Base-by-base conservation (phyloP, 2,113 vertebrate genomes). In the Elgaria multicarinata region DNA sequence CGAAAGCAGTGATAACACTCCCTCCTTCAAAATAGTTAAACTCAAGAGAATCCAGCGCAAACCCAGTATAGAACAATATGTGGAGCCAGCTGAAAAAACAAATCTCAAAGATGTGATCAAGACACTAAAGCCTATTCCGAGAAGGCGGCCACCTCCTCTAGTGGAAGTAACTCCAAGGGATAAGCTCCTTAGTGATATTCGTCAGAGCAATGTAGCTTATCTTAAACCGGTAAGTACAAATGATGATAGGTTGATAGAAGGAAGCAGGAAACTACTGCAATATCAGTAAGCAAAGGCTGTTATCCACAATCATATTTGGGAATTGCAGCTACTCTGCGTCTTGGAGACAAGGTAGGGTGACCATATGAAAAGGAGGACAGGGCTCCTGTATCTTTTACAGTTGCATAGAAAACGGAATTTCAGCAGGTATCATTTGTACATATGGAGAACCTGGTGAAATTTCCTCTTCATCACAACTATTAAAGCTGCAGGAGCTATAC, bases 121-220 rank as follows among this genome's bases (percentile, higher is more conserved):
- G 95, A 98, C 98, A 0, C 96, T 99, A 7, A 99, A 99, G 92
- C 99, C 99, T 0, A 66, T 99, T 55, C 98, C 99, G 14, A 98
- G 98, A 79, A 97, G 97, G 33, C 97, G 99, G 72, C 95, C 98
- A 0, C 98, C 99, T 4, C 98, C 99, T 0, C 95, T 98, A n/a
- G 98, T 99, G 0, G 97, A 99, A 0, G 91, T 97, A 87, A 99
- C 99, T 0, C 99, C 99, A 0, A 96, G 99, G 50, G 99, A 99
- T 92, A 95, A 98, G 89, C 98, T 99, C 1, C 96, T 99, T 3
- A 98, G 92, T 0, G 98, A 98, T 95, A 99, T 99, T 86, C 98
- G 98, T 64, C 98, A 98, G 86, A 99, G 99, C 94, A 99, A 98
- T 0, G 97, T 99, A 0, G 99, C 99, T 26, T 99, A 98, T 69